Base-by-base conservation (phyloP, 2,888 invertebrate genomes). In the Oscheius onirici region DNA sequence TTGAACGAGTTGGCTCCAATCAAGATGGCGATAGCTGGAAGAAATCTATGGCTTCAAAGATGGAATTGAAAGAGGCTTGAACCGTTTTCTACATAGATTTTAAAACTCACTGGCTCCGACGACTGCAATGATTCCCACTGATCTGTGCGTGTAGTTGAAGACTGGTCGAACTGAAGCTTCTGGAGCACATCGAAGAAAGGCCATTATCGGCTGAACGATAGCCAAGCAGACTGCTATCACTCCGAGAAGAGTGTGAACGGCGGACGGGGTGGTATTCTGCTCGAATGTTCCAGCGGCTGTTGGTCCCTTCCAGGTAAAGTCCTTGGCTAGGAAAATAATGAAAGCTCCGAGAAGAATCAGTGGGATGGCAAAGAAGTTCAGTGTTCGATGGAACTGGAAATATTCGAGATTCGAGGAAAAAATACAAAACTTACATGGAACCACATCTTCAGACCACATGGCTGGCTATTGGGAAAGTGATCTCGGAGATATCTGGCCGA, bases 381-480 rank as follows among this genome's bases (percentile, higher is more conserved):
- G 26, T 1, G 61, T 67, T 11, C 73, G 70, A 41, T 73, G 73
- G n/a, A 73, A n/a, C 73, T 73, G 67, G 58, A 63, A 13, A 24
- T 24, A 26, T 28, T 26, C 17, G 44, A n/a, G n/a, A n/a, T 43
- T 43, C 43, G 8, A 43, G 43, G 13, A 15, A 15, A 43, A 43
- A 40, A 8, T n/a, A 43, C 20, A 44, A 28, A 28, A 63, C 73
- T 71, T 17, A 73, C 73, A 60, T 71, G 73, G 54, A 73, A 73
- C 73, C 73, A 73, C 67, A 73, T 72, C 22, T 73, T 73, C 17
- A 71, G 52, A 17, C 67, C 67, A 13, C 60, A n/a, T 5, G 73
- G 73, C 5, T 41, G 57, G 13, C 66, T 71, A 3, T 55, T 41
- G 5, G 66, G 71, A 57, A 72, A 73, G 49, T 73, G 66, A 34